Conservation (phyloP, 2,888 invertebrate species). For the Agonopterix alstromeriana region DNA sequence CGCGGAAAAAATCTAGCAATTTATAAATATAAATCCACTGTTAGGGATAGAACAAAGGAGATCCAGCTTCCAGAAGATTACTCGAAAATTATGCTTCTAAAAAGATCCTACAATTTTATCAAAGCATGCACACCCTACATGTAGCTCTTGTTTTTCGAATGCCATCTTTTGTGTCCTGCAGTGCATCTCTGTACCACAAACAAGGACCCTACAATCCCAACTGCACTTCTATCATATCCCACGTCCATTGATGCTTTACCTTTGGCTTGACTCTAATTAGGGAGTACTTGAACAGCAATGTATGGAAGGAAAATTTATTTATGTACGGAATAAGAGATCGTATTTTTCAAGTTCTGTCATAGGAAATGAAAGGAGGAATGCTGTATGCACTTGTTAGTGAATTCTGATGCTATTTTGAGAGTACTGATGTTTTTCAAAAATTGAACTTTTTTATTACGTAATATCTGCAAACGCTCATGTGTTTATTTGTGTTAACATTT, state of each 20-base stretch:
- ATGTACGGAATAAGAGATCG: slow-evolving; percentile 4
- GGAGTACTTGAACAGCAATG: slow-evolving; percentile 1
- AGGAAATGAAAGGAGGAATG: slow-evolving; percentile 8
- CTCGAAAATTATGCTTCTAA: neutral
- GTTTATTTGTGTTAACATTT: too few relatives aligned
- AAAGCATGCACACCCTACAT: slow-evolving; percentile 26
- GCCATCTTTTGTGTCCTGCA: slow-evolving; percentile 47
- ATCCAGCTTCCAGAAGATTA: neutral
- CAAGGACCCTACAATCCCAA: slow-evolving; percentile 14
- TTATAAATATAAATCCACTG: neutral
- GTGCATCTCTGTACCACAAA: slow-evolving; percentile 43
- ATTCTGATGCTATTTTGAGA: slow-evolving; percentile 3
- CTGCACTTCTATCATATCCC: slow-evolving; percentile 10
- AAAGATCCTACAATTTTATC: neutral
- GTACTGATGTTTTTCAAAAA: too few relatives aligned
- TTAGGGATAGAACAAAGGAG: neutral
- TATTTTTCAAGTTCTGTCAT: slow-evolving; percentile 15
- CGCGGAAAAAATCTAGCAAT: too few relatives aligned
- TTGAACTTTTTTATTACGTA: too few relatives aligned
- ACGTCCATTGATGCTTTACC: slow-evolving; percentile 13
- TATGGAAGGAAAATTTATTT: slow-evolving; percentile 2
- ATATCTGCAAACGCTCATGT: too few relatives aligned
- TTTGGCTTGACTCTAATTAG: too few relatives aligned
- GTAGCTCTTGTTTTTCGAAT: slow-evolving; percentile 55
- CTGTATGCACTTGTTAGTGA: slow-evolving; percentile 15